Evolutionary conservation across 2,113 vertebrate species (phyloP).

Genomic region (Pseudorectes ferrugineus): DNA sequence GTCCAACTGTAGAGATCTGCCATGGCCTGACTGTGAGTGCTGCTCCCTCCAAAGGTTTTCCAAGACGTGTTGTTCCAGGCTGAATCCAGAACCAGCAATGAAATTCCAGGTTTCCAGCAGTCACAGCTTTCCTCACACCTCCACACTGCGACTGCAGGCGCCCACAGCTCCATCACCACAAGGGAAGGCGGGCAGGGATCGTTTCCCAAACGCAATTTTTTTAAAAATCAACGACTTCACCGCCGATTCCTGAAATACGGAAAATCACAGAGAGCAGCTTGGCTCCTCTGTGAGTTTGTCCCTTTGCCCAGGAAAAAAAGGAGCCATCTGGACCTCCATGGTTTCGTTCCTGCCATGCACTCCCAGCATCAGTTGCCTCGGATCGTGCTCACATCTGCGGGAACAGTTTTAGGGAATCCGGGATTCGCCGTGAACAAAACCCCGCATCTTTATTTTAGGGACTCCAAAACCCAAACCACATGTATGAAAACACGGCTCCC

Average conservation of each 20-base stretch:
- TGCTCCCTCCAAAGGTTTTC: not conserved
- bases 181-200: not conserved
- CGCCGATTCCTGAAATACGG: not conserved
- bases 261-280: not conserved
- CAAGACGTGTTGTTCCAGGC: not conserved
- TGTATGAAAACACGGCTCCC: not conserved
- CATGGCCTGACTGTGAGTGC: not conserved
- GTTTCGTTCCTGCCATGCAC: not conserved
- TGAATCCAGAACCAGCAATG: not conserved
- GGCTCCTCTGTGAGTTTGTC: not conserved
- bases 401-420: not conserved
- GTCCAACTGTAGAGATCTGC: not conserved
- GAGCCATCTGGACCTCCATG: not conserved
- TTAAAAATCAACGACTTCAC: not conserved
- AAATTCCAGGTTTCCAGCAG: not conserved
- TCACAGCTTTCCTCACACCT: not conserved
- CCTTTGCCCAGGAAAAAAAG: not conserved
- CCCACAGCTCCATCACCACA: not conserved
- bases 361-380: not conserved
- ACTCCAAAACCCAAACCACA: not conserved
- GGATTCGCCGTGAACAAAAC: not conserved
- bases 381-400: not conserved
- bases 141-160: not conserved
- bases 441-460: not conserved
- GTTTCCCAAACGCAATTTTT: not conserved